These are phyloP conservation scores for Leptopterna dolabrata DNA, from an alignment of 2,888 invertebrate species.

Conservation along the genomic window DNA sequence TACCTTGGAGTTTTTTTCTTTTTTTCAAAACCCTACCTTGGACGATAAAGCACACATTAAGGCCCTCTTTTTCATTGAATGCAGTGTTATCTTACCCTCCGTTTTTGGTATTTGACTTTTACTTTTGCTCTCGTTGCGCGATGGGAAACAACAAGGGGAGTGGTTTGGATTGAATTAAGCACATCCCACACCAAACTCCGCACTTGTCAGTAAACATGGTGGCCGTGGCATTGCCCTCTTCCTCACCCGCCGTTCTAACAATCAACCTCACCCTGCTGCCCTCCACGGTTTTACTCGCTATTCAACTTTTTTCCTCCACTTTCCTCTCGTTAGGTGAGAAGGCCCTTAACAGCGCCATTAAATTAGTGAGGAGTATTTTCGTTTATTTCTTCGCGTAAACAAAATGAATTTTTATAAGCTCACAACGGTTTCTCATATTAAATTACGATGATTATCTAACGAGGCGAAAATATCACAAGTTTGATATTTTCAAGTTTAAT, in stretches of 20 bases:
- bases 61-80: neutral
- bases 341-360: neutral
- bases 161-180: neutral
- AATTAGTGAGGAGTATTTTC: neutral
- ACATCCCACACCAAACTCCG: neutral
- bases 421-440: too few species aligned
- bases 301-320: neutral
- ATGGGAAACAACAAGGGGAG: neutral
- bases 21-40: too few species aligned
- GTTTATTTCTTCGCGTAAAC: neutral
- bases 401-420: neutral
- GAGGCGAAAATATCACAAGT: too few species aligned
- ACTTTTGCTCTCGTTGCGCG: neutral
- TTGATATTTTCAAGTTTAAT: too few species aligned
- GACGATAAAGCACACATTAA: too few species aligned
- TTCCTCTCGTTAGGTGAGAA: neutral
- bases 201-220: constrained; percentile 3
- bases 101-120: neutral
- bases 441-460: too few species aligned
- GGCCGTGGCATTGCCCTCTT: neutral
- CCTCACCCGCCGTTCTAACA: neutral
- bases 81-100: neutral
- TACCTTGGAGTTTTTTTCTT: too few species aligned
- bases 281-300: neutral
- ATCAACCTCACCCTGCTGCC: neutral